Base-by-base conservation (phyloP, 23 tunicate species). In the Ascidia mentula region DNA sequence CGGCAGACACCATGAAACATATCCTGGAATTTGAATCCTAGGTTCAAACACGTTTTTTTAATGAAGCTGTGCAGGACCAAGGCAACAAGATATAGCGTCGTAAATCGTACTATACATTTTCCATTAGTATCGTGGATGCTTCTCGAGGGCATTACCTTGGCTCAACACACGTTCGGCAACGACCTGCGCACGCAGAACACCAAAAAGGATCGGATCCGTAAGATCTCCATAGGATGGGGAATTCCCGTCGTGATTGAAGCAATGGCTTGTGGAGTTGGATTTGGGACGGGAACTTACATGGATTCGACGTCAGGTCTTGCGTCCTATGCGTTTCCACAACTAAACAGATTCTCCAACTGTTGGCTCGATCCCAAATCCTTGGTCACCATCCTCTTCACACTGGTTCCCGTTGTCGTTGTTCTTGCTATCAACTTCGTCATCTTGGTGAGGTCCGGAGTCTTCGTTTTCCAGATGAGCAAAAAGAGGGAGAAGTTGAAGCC, bases 121-220 rank as follows among this genome's bases (percentile, higher is more conserved):
- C 0, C 32, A 26, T 12, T 28, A 79, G 83, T 34, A 35, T 34
- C 39, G 45, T 79, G 83, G 83, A 79, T 79, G 83, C n/a, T 79
- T 5, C 60, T 79, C 46, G 83, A 79, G 35, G 83, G 83, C 18
- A 20, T 79, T 18, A 61, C 74, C 31, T 18, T 79, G 70, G 45
- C 46, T 17, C 18, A 46, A 0, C 60, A 61, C 8, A 79, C 83
- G 34, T 53, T 69, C 37, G 40, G 39, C 40, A 71, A 71, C 37
- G 30, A 4, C 18, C 38, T 71, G 75, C 75, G 75, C 6, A 6
- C 33, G 2, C n/a, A 35, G 13, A 71, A 71, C 38, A 34, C 38
- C 24, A 9, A 30, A 7, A 71, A 71, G 32, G 38, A 33, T 28
- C 33, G 37, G 37, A 35, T 35, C 37, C 6, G 4, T 3, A 71